phyloP scores from a whole-genome alignment of 2,888 invertebrate genomes.

The Andrena haemorrhoa region DNA sequence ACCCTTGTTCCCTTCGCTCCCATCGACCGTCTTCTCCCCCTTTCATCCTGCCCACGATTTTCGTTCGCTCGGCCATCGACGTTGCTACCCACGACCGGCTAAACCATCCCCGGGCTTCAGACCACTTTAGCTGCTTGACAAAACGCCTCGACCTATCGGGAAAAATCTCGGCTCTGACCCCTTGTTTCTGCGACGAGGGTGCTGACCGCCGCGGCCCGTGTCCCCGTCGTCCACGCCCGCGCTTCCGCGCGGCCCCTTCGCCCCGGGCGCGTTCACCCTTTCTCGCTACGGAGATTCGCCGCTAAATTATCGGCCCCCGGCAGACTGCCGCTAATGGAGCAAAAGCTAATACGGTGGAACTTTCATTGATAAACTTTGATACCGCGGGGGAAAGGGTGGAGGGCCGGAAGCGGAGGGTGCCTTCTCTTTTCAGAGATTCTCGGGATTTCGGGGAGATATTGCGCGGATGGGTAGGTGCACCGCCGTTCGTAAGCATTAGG shows the following conservation, averaged over 20 bases:
- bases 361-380: constrained; percentile 46
- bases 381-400: neutral
- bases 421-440: neutral
- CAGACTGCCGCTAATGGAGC: constrained; percentile 58
- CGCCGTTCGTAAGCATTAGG: neutral
- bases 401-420: neutral
- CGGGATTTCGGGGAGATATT: neutral
- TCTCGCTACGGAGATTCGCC: constrained; percentile 50
- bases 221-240: neutral
- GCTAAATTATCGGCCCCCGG: constrained; percentile 66
- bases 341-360: constrained; percentile 50
- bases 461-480: neutral
- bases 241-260: constrained; percentile 33
- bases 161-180: constrained; percentile 69
- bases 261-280: constrained; percentile 53
- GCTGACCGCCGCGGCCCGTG: constrained; percentile 60
- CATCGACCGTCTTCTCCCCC: neutral
- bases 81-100: constrained; percentile 14
- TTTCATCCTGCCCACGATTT: constrained; percentile 15
- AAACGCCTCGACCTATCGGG: constrained; percentile 75
- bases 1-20: constrained; percentile 1
- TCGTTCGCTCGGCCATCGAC: constrained; percentile 25
- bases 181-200: constrained; percentile 59
- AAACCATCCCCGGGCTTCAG: constrained; percentile 45
- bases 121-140: constrained; percentile 76